A percentile compares a stretch with the other conserved stretches of the same genome.
phyloP scores from a whole-genome alignment of 2,113 vertebrate species.

The Pterocles orientalis region DNA sequence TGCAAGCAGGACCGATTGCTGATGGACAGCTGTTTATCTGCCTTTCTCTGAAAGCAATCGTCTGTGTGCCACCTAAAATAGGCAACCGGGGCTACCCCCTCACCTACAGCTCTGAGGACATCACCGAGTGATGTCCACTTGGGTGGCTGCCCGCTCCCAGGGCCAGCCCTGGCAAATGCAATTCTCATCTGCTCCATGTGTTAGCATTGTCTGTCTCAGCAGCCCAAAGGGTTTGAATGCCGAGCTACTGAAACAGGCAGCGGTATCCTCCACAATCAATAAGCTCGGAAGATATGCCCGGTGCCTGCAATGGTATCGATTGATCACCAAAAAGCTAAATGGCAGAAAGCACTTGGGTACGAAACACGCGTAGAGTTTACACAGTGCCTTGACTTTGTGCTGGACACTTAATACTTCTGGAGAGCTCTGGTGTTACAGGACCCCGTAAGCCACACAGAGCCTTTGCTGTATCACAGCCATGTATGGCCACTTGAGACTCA shows the following conservation, averaged over 20 bases:
- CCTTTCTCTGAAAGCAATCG: not conserved
- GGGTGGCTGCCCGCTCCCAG: not conserved
- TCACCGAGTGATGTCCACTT: too few species aligned
- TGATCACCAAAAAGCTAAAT: not conserved
- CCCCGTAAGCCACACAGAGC: not conserved
- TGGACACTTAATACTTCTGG: conserved; percentile 10
- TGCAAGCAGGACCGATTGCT: not conserved
- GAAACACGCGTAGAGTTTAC: not conserved
- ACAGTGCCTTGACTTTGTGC: not conserved
- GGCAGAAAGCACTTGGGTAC: not conserved
- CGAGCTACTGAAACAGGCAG: not conserved
- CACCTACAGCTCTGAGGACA: not conserved
- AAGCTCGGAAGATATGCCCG: not conserved
- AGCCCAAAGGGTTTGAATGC: not conserved
- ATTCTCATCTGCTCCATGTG: not conserved
- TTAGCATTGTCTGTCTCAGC: not conserved
- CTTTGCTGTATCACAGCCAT: conserved; percentile 20
- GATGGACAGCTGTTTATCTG: not conserved
- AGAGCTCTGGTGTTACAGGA: not conserved
- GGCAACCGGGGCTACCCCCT: not conserved
- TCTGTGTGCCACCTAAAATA: not conserved
- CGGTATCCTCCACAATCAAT: not conserved
- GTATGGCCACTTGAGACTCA: not conserved
- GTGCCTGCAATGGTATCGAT: not conserved
- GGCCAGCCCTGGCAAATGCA: not conserved